These are phyloP conservation scores for Cenopis cana DNA, from an alignment of 2,888 invertebrate species.

Conservation along the genomic window DNA sequence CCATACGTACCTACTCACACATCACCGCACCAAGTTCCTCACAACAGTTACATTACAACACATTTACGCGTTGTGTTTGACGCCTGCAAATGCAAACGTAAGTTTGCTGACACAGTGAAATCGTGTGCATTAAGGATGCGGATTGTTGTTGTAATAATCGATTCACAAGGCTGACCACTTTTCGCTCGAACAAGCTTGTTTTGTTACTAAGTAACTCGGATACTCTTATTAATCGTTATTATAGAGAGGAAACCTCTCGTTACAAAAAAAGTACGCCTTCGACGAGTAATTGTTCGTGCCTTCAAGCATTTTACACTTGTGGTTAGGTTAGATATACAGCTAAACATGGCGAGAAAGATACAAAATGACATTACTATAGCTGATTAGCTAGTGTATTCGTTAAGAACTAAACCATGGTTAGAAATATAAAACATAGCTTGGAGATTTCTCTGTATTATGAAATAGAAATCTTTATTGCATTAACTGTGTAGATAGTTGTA, in stretches of 20 bases:
- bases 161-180: conserved; percentile 39
- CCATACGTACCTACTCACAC: too few relatives aligned
- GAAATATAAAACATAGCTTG: too few relatives aligned
- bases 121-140: conserved; percentile 36
- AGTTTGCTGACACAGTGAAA: conserved; percentile 27
- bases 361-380: too few relatives aligned
- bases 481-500: too few relatives aligned
- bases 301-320: not conserved
- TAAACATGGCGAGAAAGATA: too few relatives aligned
- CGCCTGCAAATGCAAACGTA: not conserved
- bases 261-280: not conserved
- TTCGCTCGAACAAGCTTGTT: conserved; percentile 29
- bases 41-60: not conserved
- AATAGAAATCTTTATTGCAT: too few relatives aligned
- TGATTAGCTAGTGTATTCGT: not conserved
- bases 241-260: not conserved
- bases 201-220: not conserved
- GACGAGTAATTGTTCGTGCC: not conserved
- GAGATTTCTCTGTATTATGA: not conserved
- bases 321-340: too few relatives aligned
- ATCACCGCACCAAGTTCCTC: not conserved
- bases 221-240: not conserved
- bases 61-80: not conserved
- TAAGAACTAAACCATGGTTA: not conserved
- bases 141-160: conserved; percentile 30